These are phyloP conservation scores for Alauda arvensis DNA, from an alignment of 2,797 vertebrate species.

Conservation along the genomic window DNA sequence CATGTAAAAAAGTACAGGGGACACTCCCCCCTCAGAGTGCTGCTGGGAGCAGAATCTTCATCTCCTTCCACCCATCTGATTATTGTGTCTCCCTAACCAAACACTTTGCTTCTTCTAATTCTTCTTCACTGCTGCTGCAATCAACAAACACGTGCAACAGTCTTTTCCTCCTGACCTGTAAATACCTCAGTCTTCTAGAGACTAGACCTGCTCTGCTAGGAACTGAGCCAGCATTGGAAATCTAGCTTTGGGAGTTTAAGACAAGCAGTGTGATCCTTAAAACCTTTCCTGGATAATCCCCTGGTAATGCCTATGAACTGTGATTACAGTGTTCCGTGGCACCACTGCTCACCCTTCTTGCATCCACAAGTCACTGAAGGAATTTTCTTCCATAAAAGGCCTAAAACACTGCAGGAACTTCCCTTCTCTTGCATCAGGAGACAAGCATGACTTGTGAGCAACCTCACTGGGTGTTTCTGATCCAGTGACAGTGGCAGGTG, in stretches of 20 bases:
- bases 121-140: background rate
- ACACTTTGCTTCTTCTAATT: background rate
- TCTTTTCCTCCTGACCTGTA: background rate
- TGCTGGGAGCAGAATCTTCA: background rate
- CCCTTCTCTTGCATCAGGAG: background rate
- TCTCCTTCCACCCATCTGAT: background rate
- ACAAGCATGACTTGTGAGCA: background rate
- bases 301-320: background rate
- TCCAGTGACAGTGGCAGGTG: background rate
- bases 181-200: background rate
- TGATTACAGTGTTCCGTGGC: background rate
- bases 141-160: background rate
- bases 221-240: background rate
- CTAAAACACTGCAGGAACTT: background rate
- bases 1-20: background rate
- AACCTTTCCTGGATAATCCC: background rate
- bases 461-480: background rate
- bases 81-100: background rate
- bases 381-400: background rate
- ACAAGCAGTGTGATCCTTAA: background rate
- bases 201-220: background rate
- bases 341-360: background rate
- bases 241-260: background rate
- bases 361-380: rapidly evolving
- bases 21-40: background rate